A percentile compares a stretch with the other conserved stretches of the same genome.
Evolutionary conservation across 2,888 invertebrate genomes (phyloP).

Genomic region (Oligia strigilis): DNA sequence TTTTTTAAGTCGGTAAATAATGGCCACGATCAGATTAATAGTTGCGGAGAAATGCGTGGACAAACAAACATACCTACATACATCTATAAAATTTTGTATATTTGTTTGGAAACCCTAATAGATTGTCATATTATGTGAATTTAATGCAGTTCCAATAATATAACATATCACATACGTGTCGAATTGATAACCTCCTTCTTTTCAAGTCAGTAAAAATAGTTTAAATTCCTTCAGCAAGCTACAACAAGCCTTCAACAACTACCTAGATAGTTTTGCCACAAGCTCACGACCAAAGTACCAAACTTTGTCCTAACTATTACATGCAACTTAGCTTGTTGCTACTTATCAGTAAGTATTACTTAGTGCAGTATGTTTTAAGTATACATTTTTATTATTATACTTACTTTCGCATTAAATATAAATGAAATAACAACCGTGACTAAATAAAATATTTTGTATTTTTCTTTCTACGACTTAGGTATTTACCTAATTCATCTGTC

Average conservation of each 20-base stretch:
- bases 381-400: not conserved
- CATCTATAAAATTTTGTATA: too few species aligned
- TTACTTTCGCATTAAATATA: too few species aligned
- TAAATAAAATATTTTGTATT: not conserved
- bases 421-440: not conserved
- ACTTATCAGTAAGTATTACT: not conserved
- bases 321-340: not conserved
- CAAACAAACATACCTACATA: too few species aligned
- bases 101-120: too few species aligned
- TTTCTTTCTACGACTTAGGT: not conserved
- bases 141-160: too few species aligned
- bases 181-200: too few species aligned
- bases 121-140: too few species aligned
- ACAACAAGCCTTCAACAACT: not conserved
- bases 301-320: conserved; percentile 21
- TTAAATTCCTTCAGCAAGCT: not conserved
- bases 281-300: not conserved
- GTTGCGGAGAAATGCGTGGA: too few species aligned
- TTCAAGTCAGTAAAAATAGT: too few species aligned
- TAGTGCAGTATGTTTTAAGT: not conserved
- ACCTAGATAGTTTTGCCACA: conserved; percentile 7
- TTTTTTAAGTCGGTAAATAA: too few species aligned
- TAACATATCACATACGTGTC: too few species aligned
- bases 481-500: not conserved
- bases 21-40: too few species aligned